Conservation (phyloP, 2,113 vertebrate species). For the Notothenia coriiceps region DNA sequence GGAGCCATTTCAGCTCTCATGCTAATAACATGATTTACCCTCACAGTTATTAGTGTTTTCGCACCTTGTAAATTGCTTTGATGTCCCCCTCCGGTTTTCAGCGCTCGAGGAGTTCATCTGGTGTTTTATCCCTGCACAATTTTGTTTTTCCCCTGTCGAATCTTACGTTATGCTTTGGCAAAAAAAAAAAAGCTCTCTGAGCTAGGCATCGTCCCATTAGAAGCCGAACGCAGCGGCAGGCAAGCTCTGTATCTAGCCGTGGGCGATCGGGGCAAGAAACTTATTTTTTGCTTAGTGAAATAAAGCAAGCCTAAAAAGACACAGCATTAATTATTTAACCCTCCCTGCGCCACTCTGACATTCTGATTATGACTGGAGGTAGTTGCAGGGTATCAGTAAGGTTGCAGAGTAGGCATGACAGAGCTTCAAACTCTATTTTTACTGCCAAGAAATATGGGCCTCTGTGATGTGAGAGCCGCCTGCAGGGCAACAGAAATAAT, state of each 20-base stretch:
- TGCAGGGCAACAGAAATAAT: conserved; percentile 47
- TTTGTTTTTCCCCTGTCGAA: conserved; percentile 69
- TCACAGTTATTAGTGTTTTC: conserved; percentile 42
- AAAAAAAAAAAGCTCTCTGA: conserved; percentile 43
- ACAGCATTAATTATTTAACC: conserved; percentile 81
- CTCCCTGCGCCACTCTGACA: conserved; percentile 62
- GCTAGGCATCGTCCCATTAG: conserved; percentile 63
- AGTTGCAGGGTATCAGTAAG: conserved; percentile 62
- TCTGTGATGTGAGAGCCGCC: conserved; percentile 50
- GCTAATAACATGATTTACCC: conserved; percentile 55
- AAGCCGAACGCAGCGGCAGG: conserved; percentile 64
- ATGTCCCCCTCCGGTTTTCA: conserved; percentile 49
- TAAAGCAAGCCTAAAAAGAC: conserved; percentile 72
- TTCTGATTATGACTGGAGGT: conserved; percentile 76
- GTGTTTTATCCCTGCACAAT: conserved; percentile 53
- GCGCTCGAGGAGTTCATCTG: conserved; percentile 51
- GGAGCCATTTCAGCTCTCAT: conserved; percentile 35
- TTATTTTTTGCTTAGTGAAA: conserved; percentile 67
- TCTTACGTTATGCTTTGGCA: conserved; percentile 60
- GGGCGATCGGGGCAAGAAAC: conserved; percentile 68
- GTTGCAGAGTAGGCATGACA: conserved; percentile 68
- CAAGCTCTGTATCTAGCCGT: conserved; percentile 68
- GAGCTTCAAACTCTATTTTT: conserved; percentile 62
- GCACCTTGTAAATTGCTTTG: conserved; percentile 40
- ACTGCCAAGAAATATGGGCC: conserved; percentile 62